phyloP scores from a whole-genome alignment of 2,797 vertebrate genomes.

The Falco peregrinus region DNA sequence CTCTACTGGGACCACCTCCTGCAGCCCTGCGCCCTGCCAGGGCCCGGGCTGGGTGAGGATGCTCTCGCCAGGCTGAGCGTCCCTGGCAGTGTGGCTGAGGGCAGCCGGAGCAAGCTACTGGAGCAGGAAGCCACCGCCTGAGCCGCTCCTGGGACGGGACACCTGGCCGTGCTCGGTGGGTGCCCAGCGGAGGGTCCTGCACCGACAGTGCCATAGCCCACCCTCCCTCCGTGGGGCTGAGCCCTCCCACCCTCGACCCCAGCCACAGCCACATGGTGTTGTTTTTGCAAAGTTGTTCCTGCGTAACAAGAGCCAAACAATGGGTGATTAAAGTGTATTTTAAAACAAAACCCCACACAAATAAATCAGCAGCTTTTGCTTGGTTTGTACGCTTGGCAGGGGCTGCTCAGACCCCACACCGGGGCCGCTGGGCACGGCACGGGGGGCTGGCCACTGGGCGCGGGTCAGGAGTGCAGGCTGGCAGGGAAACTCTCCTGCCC shows the following conservation, averaged over 20 bases:
- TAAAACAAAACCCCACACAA: too few relatives aligned
- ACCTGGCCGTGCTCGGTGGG: accelerated
- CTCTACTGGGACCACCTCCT: constrained; percentile 59
- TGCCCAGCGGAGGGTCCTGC: not conserved
- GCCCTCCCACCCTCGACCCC: not conserved
- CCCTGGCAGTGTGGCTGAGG: not conserved
- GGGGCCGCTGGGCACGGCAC: too few relatives aligned
- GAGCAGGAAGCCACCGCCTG: not conserved
- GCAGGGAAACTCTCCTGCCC: too few relatives aligned
- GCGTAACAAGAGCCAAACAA: not conserved
- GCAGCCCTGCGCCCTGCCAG: not conserved
- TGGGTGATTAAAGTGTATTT: too few relatives aligned
- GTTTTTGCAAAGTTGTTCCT: not conserved
- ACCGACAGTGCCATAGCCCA: constrained; percentile 7
- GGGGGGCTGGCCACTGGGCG: too few relatives aligned
- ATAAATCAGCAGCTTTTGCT: too few relatives aligned
- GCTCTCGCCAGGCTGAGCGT: not conserved
- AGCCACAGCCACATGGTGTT: not conserved
- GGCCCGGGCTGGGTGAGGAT: accelerated
- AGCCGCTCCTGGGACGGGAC: accelerated
- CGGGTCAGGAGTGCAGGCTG: too few relatives aligned
- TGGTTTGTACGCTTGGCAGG: too few relatives aligned
- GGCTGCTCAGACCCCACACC: too few relatives aligned
- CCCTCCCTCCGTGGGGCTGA: not conserved
- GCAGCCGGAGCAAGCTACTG: accelerated